Evolutionary conservation across 2,113 vertebrate genomes (phyloP), one percentile per base, ranked within the genome.

Genomic region (Cololabis saira): DNA sequence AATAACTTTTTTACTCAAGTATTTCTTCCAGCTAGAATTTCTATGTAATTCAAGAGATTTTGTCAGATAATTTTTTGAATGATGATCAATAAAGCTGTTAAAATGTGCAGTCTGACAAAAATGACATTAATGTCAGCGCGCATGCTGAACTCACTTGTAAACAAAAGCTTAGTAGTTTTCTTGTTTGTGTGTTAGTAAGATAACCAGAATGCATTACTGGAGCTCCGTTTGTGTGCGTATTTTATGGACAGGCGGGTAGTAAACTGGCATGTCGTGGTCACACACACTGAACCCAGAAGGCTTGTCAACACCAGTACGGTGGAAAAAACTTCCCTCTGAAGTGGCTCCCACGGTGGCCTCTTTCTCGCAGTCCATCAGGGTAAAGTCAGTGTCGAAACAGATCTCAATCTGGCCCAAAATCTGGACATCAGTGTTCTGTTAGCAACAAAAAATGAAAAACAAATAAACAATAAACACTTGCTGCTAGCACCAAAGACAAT

Each of bases 351-450:
- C 13, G 16, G 40, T 19, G 5, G 18, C 2, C 0, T 73, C 40
- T 56, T 67, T 86, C 24, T 88, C 88, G 69, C 90, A 91, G 62
- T 89, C 65, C 55, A 75, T 0, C 18, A 88, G 84, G 40, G 22
- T 50, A 65, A 90, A 91, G 45, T 83, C 80, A 1, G 67, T 2
- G 24, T 49, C 6, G 33, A 91, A 88, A 41, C 90, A 91, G 70
- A 91, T 88, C 74, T 91, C 90, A 47, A 91, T 83, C 80, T 91
- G 90, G 5, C 85, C 90, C 78, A 91, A 76, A 71, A 40, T 22
- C 87, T 91, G 90, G 51, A 13, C 2, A 37, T 51, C 74, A 2
- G 16, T 21, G 41, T 79, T 75, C 88, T 90, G 69, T 40, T 6
- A 40, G 78, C 57, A 13, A 61, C 9, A 78, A 50, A 42, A 52